phyloP scores from a whole-genome alignment of 2,797 vertebrate species.

The Pseudomugil tenellus region DNA sequence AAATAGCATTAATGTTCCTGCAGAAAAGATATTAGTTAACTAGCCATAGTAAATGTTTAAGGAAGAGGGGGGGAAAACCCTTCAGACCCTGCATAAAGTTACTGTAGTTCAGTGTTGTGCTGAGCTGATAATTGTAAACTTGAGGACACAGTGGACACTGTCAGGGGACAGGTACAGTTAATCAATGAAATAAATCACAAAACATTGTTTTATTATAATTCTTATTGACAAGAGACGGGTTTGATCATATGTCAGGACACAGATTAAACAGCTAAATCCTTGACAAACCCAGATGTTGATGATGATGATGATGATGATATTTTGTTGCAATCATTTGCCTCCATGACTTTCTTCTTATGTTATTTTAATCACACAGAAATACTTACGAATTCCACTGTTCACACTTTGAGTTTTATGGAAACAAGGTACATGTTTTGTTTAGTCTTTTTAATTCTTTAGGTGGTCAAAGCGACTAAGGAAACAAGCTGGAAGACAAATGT shows the following conservation, averaged over 20 bases:
- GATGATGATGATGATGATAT: not conserved
- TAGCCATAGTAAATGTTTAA: too few species aligned
- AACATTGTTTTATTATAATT: conserved; percentile 34
- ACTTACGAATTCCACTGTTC: conserved; percentile 8
- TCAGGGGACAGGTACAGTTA: not conserved
- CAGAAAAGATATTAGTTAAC: too few species aligned
- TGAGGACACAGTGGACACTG: not conserved
- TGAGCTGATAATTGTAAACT: not conserved
- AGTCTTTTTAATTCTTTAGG: conserved; percentile 21
- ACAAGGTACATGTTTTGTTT: conserved; percentile 13
- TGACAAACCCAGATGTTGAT: conserved; percentile 3
- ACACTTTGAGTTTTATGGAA: conserved; percentile 18
- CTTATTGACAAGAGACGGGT: conserved; percentile 12
- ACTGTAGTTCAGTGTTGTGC: too few species aligned
- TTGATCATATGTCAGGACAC: conserved; percentile 22
- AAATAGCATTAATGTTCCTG: too few species aligned
- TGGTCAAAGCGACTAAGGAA: not conserved
- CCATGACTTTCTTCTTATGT: conserved; percentile 15
- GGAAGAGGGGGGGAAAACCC: too few species aligned
- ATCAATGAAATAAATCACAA: conserved; percentile 17
- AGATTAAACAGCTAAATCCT: conserved; percentile 18
- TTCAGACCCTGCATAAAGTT: too few species aligned
- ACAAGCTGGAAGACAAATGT: conserved; percentile 9
- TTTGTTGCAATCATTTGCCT: conserved; percentile 1
- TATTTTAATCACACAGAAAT: conserved; percentile 20